Base-by-base conservation (phyloP, 2,888 invertebrate species). In the Nephrocerus scutellatus region DNA sequence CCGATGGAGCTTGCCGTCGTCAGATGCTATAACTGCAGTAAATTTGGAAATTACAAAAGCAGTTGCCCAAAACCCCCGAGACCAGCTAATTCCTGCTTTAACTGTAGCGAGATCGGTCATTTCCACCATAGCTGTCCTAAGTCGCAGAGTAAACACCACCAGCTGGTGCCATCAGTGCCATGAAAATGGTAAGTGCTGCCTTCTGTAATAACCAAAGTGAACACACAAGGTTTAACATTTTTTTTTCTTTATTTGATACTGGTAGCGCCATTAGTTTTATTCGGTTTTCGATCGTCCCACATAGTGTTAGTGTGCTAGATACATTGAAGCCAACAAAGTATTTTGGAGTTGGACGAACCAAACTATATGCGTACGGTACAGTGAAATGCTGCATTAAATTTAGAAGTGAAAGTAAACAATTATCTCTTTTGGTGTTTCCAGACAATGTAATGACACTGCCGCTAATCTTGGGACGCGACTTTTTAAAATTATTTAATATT, bases 141-240 rank as follows among this genome's bases (percentile, higher is more conserved):
- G n/a, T n/a, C n/a, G n/a, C n/a, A n/a, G n/a, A n/a, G n/a, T n/a
- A 36, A 16, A 20, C 41, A 36, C 12, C 41, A 22, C 13, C 36
- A 9, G 23, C 31, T 21, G 28, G 30, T 18, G 30, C 26, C 18
- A 36, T 30, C 36, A 30, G 30, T 20, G 39, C 33, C 30, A 25
- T 30, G 24, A 29, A 34, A 33, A 39, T 18, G 16, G 38, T 39
- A 12, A 35, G 39, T 39, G 39, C 30, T 24, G 34, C 39, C 23
- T 34, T 31, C 22, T 24, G 2, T 20, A 15, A 19, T 34, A 12
- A 14, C 16, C 19, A 34, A 15, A 29, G 6, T n/a, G 12, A n/a
- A 24, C 10, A 28, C 19, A 16, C 14, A 12, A 37, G 9, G 16
- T 30, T 37, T 7, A 25, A 16, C n/a, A 37, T 30, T 25, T 31